Evolutionary conservation across 2,888 invertebrate genomes (phyloP), one percentile per base, ranked within the genome.

Genomic region (Drosophila dives): DNA sequence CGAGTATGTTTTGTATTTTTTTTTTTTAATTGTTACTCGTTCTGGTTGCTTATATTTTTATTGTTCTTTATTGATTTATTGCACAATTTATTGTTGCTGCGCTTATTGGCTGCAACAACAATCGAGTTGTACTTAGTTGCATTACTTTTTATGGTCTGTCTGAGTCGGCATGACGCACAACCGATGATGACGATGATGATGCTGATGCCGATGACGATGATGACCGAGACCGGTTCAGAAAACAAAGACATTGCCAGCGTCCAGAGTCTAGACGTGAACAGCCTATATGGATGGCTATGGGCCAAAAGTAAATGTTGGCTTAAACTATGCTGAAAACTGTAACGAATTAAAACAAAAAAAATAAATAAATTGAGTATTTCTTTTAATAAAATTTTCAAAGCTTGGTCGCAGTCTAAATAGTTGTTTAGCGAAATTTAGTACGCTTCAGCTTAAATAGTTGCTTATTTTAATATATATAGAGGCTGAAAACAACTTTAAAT

Each of bases 131-230:
- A 67, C 49, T 70, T 69, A 65, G 73, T 72, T 85, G 67, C 74
- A 77, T 66, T 71, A 66, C 89, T 75, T 89, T 81, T 81, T 86
- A 84, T 84, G 84, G 89, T 64, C 68, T 63, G 82, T 72, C 76
- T 86, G 87, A 59, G 51, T 55, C 36, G 53, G 69, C 29, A 69
- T 89, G 89, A 86, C 82, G 84, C 84, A 84, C 72, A 42, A 53
- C 72, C 34, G 50, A 50, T 36, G 36, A 33, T 49, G 53, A 36
- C 20, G 20, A 49, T 49, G 36, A 50, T 51, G 80, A 65, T 60
- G 69, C 55, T 60, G 48, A 17, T 11, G 48, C 15, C 42, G 53
- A 53, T 40, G 40, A 20, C 36, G 36, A 56, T 40, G 48, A 49
- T 49, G 63, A 55, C 36, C 38, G 38, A 65, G 69, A 74, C 67